Percentiles rank a stretch among this genome's conserved stretches.
Evolutionary conservation across 2,113 vertebrate species (phyloP).

Genomic region (Mastomys natalensis): DNA sequence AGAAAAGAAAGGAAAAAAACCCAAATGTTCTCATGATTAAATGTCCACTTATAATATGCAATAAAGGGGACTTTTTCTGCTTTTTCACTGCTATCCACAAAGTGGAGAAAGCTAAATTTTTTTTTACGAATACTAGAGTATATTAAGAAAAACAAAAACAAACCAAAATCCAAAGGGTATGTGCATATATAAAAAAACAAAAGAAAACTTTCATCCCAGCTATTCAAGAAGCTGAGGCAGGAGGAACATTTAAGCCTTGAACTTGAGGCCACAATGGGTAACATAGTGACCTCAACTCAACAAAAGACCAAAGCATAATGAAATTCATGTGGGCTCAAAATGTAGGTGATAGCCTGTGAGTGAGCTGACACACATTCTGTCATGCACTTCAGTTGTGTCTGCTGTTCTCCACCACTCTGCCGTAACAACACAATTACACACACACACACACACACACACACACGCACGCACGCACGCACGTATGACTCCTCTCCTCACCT

Average conservation of each 20-base stretch:
- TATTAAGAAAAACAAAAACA: background rate
- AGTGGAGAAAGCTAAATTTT: background rate
- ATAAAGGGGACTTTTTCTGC: background rate
- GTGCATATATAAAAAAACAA: background rate
- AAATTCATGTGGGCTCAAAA: rapidly evolving
- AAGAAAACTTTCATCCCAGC: background rate
- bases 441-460: too few species aligned
- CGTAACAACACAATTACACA: rapidly evolving
- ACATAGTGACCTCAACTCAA: background rate
- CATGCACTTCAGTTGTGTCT: rapidly evolving
- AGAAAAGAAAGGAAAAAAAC: background rate
- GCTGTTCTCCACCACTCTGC: background rate
- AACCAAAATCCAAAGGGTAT: background rate
- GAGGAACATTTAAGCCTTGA: background rate
- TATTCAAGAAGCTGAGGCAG: background rate
- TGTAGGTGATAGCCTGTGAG: background rate
- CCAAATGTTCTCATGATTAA: background rate
- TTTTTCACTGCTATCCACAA: background rate
- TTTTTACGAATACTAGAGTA: background rate
- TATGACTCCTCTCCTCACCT: slow-evolving; percentile 87
- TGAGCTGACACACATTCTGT: rapidly evolving
- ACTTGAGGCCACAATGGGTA: background rate
- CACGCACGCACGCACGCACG: too few species aligned
- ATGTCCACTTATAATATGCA: background rate
- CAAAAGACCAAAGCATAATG: background rate